phyloP scores from a whole-genome alignment of 2,113 vertebrate species.

The Vidua macroura region DNA sequence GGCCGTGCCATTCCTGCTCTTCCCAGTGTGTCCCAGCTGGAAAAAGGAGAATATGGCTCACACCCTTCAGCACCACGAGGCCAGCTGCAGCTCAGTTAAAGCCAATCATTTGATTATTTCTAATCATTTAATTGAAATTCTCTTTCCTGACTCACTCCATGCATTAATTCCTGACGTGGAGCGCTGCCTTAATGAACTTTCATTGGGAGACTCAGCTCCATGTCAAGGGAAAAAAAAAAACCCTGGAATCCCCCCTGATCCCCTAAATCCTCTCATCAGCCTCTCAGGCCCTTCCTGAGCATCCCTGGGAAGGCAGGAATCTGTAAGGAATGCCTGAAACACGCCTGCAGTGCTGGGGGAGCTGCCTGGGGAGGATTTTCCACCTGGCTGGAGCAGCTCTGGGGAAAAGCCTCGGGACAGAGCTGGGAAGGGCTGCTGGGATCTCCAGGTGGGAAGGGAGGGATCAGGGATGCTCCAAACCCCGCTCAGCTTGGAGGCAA shows the following conservation, averaged over 20 bases:
- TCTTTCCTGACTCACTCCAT: background rate
- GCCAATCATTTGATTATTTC: background rate
- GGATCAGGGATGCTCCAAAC: background rate
- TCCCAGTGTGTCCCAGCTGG: background rate
- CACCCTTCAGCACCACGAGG: rapidly evolving
- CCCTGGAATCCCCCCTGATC: background rate
- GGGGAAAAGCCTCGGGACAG: rapidly evolving
- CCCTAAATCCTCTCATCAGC: background rate
- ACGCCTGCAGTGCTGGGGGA: background rate
- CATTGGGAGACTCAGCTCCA: background rate
- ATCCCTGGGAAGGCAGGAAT: too few species aligned
- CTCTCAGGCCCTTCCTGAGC: background rate
- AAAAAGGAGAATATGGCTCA: background rate
- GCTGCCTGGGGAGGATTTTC: background rate
- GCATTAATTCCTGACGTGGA: background rate
- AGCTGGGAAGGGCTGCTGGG: background rate
- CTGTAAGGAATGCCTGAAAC: background rate
- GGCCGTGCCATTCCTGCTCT: rapidly evolving
- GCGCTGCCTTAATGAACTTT: background rate
- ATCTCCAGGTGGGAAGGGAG: background rate
- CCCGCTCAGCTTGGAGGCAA: background rate
- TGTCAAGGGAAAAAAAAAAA: background rate
- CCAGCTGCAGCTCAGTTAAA: background rate
- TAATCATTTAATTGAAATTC: rapidly evolving
- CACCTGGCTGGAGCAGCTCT: rapidly evolving